Percentiles rank a stretch among this genome's conserved stretches.
phyloP scores from a whole-genome alignment of 2,113 vertebrate species.

The Phasianus colchicus region DNA sequence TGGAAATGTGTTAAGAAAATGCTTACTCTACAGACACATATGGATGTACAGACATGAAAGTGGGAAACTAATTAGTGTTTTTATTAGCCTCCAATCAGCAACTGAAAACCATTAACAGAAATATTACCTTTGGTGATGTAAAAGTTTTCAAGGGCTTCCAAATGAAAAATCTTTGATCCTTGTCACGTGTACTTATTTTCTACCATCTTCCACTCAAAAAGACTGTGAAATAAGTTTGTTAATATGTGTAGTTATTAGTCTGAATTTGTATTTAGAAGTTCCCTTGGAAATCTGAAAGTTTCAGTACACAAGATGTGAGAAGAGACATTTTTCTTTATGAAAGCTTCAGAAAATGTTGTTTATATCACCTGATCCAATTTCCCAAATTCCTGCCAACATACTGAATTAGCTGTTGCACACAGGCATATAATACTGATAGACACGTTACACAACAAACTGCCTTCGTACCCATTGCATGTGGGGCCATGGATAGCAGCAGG shows the following conservation, averaged over 20 bases:
- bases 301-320: neutral
- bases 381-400: neutral
- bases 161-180: neutral
- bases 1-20: neutral
- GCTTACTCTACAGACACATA: neutral
- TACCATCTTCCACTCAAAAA: neutral
- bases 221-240: neutral
- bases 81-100: neutral
- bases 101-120: neutral
- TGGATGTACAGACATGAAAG: neutral
- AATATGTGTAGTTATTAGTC: neutral
- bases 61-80: slow-evolving; percentile 16
- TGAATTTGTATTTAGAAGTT: neutral
- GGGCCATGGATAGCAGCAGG: neutral
- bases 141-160: neutral
- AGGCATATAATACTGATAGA: neutral
- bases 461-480: neutral
- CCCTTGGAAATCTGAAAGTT: neutral
- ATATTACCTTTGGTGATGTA: neutral
- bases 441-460: neutral
- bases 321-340: neutral
- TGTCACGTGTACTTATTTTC: neutral
- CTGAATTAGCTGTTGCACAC: neutral
- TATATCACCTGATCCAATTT: neutral
- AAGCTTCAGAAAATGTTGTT: neutral